phyloP scores from a whole-genome alignment of 2,888 invertebrate genomes.

The Geotrupes spiniger region DNA sequence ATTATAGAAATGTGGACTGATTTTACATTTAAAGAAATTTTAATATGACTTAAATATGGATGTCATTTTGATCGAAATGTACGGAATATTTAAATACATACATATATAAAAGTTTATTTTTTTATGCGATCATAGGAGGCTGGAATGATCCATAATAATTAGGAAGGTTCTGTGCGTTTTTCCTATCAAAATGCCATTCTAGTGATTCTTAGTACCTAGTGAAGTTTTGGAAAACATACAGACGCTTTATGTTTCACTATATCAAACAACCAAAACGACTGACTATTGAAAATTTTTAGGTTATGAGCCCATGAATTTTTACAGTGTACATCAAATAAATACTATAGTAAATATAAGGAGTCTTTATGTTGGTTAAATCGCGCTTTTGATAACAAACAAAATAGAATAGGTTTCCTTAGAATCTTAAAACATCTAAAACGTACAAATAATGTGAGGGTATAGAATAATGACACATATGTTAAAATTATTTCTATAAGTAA shows the following conservation, averaged over 20 bases:
- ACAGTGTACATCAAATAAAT: too few relatives aligned
- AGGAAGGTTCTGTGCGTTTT: not conserved
- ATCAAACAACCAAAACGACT: too few relatives aligned
- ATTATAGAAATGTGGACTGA: slow-evolving; percentile 35
- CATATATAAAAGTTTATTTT: slow-evolving; percentile 2
- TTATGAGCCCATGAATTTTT: too few relatives aligned
- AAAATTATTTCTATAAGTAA: too few relatives aligned
- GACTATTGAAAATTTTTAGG: too few relatives aligned
- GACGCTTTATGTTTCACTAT: too few relatives aligned
- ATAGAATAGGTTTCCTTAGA: not conserved
- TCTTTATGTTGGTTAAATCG: not conserved
- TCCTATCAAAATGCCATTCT: slow-evolving; percentile 4
- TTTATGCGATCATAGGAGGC: slow-evolving; percentile 28
- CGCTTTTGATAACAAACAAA: slow-evolving; percentile 3
- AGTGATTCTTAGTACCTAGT: not conserved
- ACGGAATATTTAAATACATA: not conserved
- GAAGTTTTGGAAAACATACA: not conserved
- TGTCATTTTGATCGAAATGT: slow-evolving; percentile 28
- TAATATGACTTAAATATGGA: slow-evolving; percentile 17
- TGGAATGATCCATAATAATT: slow-evolving; percentile 31
- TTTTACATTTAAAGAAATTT: slow-evolving; percentile 22
- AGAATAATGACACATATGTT: slow-evolving; percentile 5
- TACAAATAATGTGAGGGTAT: not conserved
- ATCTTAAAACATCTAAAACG: slow-evolving; percentile 3
- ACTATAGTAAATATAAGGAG: too few relatives aligned